These are phyloP conservation scores for Pollenia angustigena DNA, from an alignment of 2,888 invertebrate species.

Conservation along the genomic window DNA sequence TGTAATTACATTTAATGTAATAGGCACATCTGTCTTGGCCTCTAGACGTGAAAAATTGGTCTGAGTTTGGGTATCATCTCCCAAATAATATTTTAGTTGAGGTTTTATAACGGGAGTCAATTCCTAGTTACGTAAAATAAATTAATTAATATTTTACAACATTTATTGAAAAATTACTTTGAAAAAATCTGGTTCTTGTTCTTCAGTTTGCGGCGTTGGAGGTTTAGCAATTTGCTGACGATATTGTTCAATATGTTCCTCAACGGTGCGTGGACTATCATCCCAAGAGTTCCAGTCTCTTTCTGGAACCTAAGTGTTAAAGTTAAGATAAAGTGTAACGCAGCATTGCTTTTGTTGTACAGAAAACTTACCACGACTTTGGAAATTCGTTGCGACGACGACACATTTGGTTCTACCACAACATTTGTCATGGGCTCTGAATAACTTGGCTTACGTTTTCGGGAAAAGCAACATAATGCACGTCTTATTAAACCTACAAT, in stretches of 20 bases:
- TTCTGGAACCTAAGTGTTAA: slow-evolving; percentile 73
- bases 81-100: slow-evolving; percentile 86
- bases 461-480: slow-evolving; percentile 87
- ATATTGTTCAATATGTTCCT: slow-evolving; percentile 88
- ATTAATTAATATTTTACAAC: too few species aligned
- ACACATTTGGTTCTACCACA: slow-evolving; percentile 82
- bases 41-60: slow-evolving; percentile 84
- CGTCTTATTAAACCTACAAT: slow-evolving; percentile 86
- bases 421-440: slow-evolving; percentile 86
- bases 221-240: slow-evolving; percentile 85
- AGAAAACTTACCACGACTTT: slow-evolving; percentile 55
- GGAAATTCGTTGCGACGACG: slow-evolving; percentile 31
- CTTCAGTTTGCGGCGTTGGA: slow-evolving; percentile 82
- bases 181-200: slow-evolving; percentile 86
- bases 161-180: slow-evolving; percentile 81
- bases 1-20: slow-evolving; percentile 82
- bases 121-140: slow-evolving; percentile 83
- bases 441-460: slow-evolving; percentile 85
- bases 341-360: background rate
- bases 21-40: slow-evolving; percentile 84
- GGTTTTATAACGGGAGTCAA: slow-evolving; percentile 87
- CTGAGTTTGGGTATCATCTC: slow-evolving; percentile 79
- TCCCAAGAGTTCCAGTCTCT: slow-evolving; percentile 87
- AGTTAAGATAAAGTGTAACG: background rate
- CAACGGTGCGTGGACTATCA: slow-evolving; percentile 85